phyloP scores from a whole-genome alignment of 2,797 vertebrate genomes.

The Poeciliopsis paucimaculata region DNA sequence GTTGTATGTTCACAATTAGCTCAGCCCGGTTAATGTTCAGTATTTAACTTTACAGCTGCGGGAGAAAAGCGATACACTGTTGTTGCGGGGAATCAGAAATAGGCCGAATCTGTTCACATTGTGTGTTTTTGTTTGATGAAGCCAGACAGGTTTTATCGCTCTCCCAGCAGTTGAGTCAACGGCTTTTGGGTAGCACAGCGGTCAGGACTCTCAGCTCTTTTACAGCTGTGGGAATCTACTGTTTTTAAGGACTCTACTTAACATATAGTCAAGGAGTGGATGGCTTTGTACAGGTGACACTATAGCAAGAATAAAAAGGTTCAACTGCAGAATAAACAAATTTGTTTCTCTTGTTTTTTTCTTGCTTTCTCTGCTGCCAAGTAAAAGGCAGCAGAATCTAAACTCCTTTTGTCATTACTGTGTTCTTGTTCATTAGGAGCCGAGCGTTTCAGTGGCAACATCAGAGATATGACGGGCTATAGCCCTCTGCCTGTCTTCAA shows the following conservation, averaged over 20 bases:
- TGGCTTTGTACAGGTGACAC: not conserved
- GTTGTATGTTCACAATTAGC: not conserved
- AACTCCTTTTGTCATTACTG: not conserved
- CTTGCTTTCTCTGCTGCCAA: not conserved
- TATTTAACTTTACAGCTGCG: not conserved
- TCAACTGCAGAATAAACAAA: not conserved
- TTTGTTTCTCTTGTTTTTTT: not conserved
- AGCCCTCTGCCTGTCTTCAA: constrained; percentile 67
- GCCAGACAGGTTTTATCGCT: constrained; percentile 39
- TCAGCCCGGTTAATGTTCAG: not conserved
- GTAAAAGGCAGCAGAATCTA: not conserved
- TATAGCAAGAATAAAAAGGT: not conserved
- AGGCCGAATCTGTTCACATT: not conserved
- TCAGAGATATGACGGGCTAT: constrained; percentile 78
- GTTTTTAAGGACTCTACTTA: constrained; percentile 24
- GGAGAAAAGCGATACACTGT: not conserved
- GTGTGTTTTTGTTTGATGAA: constrained; percentile 3
- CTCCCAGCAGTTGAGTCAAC: constrained; percentile 27
- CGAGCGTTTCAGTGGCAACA: constrained; percentile 76
- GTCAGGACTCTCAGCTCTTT: constrained; percentile 36
- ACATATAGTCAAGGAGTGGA: not conserved
- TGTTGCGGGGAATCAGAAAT: not conserved
- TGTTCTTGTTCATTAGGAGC: constrained; percentile 66
- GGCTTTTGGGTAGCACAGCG: constrained; percentile 23
- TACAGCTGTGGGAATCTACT: constrained; percentile 36